Conservation (phyloP, 2,113 vertebrate genomes). For the Microtus ochrogaster region DNA sequence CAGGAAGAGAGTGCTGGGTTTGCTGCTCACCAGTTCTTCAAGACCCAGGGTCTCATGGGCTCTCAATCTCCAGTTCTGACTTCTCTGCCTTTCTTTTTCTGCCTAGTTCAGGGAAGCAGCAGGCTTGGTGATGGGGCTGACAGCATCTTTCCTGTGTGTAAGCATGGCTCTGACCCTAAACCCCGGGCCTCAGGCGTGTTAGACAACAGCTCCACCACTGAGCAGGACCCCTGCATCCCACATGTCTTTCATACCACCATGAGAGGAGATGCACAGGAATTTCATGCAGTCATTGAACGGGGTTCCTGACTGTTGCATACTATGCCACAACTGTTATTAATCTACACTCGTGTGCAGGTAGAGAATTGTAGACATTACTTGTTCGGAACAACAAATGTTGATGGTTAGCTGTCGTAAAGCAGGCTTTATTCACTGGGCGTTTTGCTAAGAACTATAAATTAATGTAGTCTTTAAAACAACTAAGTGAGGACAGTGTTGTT, state of each 20-base stretch:
- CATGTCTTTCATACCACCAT: neutral
- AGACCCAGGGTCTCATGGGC: neutral
- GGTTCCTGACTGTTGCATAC: neutral
- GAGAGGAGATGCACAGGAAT: neutral
- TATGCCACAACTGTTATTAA: neutral
- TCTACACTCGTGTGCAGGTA: neutral
- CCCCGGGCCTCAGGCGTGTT: neutral
- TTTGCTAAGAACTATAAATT: neutral
- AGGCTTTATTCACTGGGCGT: neutral
- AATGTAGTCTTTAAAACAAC: neutral
- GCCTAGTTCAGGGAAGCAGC: neutral
- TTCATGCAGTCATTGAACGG: neutral
- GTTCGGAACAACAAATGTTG: neutral
- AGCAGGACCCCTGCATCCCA: neutral
- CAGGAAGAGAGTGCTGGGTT: neutral
- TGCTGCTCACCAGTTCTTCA: neutral
- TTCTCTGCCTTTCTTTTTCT: neutral
- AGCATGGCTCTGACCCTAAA: neutral
- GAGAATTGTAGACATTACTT: neutral
- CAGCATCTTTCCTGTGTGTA: neutral
- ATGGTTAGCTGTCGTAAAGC: neutral
- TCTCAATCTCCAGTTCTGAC: neutral
- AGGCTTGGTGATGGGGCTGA: neutral
- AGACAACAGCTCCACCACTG: neutral
- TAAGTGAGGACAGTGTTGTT: neutral